Percentiles rank a stretch among this genome's conserved stretches.
Evolutionary conservation across 2,113 vertebrate species (phyloP).

Genomic region (Muntiacus reevesi): DNA sequence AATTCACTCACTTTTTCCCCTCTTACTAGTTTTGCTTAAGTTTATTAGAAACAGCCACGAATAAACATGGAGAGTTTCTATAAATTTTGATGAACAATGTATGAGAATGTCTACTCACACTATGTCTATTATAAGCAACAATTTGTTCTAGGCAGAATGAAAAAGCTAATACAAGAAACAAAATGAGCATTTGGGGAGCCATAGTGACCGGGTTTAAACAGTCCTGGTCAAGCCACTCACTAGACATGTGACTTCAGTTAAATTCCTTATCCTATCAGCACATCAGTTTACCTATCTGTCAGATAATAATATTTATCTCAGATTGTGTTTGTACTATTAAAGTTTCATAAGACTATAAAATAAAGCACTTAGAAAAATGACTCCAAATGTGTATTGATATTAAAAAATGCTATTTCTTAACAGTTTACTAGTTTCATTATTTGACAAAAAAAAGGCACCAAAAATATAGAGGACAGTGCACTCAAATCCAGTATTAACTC

Average conservation of each 20-base stretch:
- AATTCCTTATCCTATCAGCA: background rate
- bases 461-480: background rate
- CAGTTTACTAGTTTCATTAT: background rate
- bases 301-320: background rate
- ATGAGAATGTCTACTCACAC: background rate
- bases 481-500: background rate
- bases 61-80: background rate
- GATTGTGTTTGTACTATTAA: background rate
- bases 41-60: background rate
- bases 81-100: background rate
- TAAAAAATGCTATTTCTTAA: background rate
- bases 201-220: background rate
- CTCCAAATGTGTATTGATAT: background rate
- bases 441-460: background rate
- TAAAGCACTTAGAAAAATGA: background rate
- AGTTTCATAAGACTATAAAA: background rate
- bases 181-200: background rate
- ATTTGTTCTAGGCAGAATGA: background rate
- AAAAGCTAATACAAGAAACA: background rate
- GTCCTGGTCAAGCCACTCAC: background rate
- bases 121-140: background rate
- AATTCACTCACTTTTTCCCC: background rate
- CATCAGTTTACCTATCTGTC: background rate
- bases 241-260: background rate
- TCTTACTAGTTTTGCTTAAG: background rate